A percentile compares a stretch with the other conserved stretches of the same genome.
These are phyloP conservation scores for Eulacestoma nigropectus DNA, from an alignment of 2,113 vertebrate genomes.

Conservation along the genomic window DNA sequence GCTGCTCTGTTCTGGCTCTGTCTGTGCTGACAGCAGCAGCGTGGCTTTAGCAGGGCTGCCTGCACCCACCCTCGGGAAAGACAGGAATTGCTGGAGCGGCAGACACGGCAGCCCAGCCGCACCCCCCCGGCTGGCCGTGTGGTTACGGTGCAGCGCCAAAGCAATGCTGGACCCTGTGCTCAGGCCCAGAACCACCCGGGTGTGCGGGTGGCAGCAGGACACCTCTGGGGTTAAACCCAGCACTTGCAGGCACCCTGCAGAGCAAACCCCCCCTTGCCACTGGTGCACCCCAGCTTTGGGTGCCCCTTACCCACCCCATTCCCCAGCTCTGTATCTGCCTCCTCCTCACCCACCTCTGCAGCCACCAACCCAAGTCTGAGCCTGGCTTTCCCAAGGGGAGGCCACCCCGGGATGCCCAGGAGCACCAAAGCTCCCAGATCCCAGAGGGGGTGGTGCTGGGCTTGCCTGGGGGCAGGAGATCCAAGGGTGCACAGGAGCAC, in stretches of 20 bases:
- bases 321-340: not conserved
- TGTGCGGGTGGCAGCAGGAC: not conserved
- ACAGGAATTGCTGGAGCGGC: not conserved
- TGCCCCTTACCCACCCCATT: not conserved
- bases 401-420: not conserved
- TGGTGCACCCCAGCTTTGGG: not conserved
- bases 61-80: accelerated
- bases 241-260: not conserved
- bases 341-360: not conserved
- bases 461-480: not conserved
- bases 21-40: not conserved
- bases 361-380: not conserved
- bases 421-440: not conserved
- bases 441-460: not conserved
- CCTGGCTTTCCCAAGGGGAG: not conserved
- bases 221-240: not conserved
- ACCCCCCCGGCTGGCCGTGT: accelerated
- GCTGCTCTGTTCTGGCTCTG: accelerated
- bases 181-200: accelerated
- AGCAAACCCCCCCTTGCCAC: not conserved
- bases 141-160: no score
- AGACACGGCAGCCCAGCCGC: accelerated
- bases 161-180: accelerated
- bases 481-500: not conserved
- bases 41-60: not conserved